These are phyloP conservation scores for Cynopterus brachyotis DNA, from an alignment of 2,113 vertebrate genomes.

Conservation along the genomic window DNA sequence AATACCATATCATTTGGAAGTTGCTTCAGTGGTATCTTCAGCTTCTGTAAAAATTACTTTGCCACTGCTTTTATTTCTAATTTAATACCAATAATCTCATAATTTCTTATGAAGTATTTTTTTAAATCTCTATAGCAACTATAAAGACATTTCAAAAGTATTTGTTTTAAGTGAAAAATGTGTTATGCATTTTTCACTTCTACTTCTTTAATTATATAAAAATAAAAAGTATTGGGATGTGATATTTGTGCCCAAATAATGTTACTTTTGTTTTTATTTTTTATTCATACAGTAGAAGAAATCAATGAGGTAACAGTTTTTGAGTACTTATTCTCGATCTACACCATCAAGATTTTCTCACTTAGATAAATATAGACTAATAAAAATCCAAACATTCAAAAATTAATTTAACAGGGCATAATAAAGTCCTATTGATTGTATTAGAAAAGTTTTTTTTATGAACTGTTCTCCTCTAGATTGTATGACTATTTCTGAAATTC, in stretches of 20 bases:
- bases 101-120: neutral
- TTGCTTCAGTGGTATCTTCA: neutral
- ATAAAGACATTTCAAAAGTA: neutral
- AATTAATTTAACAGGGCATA: neutral
- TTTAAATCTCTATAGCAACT: neutral
- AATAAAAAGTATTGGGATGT: neutral
- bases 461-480: neutral
- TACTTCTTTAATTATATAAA: neutral
- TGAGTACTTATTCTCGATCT: neutral
- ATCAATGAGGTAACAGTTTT: neutral
- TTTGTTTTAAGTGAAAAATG: neutral
- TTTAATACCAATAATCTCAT: neutral
- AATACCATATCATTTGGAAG: neutral
- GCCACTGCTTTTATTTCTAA: neutral
- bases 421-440: neutral
- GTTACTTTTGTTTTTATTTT: neutral
- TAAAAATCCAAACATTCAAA: neutral
- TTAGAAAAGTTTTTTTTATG: neutral
- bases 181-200: neutral
- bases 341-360: neutral
- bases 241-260: neutral
- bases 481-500: neutral
- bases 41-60: neutral
- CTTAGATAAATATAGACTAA: neutral
- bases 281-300: neutral